phyloP scores from a whole-genome alignment of 2,888 invertebrate species.

The Steinernema hermaphroditum region DNA sequence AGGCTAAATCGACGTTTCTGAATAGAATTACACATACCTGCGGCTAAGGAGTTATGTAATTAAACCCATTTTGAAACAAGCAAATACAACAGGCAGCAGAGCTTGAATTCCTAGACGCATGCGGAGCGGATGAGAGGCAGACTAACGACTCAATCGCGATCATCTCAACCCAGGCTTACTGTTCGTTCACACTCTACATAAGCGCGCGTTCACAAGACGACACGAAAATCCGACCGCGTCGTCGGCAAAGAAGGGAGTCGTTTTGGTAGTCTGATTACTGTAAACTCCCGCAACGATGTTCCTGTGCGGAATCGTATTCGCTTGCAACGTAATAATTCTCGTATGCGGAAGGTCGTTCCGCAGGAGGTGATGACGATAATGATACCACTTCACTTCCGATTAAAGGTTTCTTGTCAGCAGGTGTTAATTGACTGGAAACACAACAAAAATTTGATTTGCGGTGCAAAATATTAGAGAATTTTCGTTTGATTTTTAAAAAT shows the following conservation, averaged over 20 bases:
- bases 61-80: background rate
- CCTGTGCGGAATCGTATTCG: background rate
- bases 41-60: background rate
- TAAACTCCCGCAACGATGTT: background rate
- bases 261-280: constrained; percentile 5
- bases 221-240: constrained; percentile 30
- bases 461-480: no score
- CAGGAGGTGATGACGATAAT: no score
- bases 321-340: background rate
- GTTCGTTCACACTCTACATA: background rate
- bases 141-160: constrained; percentile 18
- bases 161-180: constrained; percentile 1
- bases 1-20: background rate
- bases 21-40: background rate
- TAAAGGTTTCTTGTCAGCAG: no score
- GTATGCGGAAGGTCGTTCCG: no score
- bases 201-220: background rate
- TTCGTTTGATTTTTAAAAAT: no score
- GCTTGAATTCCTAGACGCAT: constrained; percentile 1
- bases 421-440: no score
- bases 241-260: background rate
- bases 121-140: background rate
- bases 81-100: background rate
- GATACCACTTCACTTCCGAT: no score
- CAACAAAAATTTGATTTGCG: no score